A percentile compares a stretch with the other conserved stretches of the same genome.
phyloP scores from a whole-genome alignment of 2,888 invertebrate genomes.

The Sarcophaga variegata region DNA sequence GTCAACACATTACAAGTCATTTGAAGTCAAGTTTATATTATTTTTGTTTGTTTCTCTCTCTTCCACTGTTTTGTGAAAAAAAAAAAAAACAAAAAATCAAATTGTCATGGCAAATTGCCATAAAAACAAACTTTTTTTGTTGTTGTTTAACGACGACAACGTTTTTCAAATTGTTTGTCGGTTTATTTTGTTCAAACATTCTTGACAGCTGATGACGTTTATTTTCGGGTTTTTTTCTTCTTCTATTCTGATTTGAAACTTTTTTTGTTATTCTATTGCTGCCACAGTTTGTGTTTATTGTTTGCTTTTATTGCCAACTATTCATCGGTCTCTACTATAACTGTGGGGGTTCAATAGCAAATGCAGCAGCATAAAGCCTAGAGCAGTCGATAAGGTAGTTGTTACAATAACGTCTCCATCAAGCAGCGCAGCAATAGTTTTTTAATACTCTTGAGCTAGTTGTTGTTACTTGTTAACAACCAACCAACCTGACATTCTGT shows the following conservation, averaged over 20 bases:
- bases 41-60: too few species aligned
- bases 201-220: slow-evolving; percentile 53
- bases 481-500: too few species aligned
- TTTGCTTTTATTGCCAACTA: slow-evolving; percentile 2
- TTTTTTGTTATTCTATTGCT: not conserved
- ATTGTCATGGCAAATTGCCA: slow-evolving; percentile 38
- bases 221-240: not conserved
- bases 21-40: too few species aligned
- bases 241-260: not conserved
- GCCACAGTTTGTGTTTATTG: not conserved
- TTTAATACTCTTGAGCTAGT: too few species aligned
- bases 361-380: too few species aligned
- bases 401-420: too few species aligned
- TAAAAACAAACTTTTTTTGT: too few species aligned
- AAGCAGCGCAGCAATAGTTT: too few species aligned
- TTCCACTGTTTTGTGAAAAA: too few species aligned
- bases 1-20: too few species aligned
- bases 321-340: not conserved
- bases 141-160: not conserved
- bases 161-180: not conserved
- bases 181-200: slow-evolving; percentile 16
- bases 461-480: too few species aligned
- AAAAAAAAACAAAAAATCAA: not conserved
- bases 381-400: too few species aligned
- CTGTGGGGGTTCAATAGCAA: not conserved